phyloP scores from a whole-genome alignment of 2,113 vertebrate genomes.

The Typhlomys cinereus region DNA sequence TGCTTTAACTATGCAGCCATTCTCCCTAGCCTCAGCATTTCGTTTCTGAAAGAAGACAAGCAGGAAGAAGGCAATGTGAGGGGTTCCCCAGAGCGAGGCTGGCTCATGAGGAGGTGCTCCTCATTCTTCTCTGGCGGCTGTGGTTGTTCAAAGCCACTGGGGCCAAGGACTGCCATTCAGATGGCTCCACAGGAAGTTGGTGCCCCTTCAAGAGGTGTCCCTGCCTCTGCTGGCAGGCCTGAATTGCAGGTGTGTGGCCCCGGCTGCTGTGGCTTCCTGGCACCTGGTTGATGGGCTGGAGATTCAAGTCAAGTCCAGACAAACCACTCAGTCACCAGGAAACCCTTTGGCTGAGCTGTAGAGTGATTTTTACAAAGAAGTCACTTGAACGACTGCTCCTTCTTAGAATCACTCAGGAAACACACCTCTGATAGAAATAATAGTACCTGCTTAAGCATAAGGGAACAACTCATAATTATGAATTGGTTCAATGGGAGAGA shows the following conservation, averaged over 20 bases:
- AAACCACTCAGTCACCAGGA: not conserved
- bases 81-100: not conserved
- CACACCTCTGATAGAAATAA: not conserved
- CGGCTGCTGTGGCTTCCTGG: not conserved
- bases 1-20: too few relatives aligned
- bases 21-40: too few relatives aligned
- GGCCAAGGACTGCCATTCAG: not conserved
- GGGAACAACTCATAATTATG: not conserved
- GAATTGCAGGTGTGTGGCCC: not conserved
- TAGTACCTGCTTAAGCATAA: not conserved
- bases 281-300: not conserved
- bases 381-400: not conserved
- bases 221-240: not conserved
- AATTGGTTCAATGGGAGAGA: not conserved
- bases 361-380: not conserved
- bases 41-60: not conserved
- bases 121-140: not conserved
- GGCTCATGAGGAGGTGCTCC: not conserved
- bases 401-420: conserved; percentile 18
- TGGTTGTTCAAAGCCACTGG: not conserved
- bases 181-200: not conserved
- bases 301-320: not conserved
- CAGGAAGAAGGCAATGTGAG: not conserved
- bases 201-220: not conserved
- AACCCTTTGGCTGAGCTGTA: not conserved